Conservation (phyloP, 2,888 invertebrate genomes). For the Frankliniella intonsa region DNA sequence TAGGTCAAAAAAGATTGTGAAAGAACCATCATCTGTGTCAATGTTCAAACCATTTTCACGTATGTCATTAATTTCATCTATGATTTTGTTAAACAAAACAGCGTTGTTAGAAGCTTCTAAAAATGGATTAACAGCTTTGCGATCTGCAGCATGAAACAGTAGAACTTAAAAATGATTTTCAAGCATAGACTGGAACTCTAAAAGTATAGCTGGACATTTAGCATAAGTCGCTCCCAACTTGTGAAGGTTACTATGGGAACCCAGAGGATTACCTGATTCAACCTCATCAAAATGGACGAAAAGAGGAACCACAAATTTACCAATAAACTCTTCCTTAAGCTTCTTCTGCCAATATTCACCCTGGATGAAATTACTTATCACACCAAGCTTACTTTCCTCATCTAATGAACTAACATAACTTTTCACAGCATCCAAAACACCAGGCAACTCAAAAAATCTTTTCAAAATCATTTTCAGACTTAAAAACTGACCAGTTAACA, state of each 20-base stretch:
- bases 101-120: neutral
- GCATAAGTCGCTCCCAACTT: neutral
- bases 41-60: neutral
- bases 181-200: neutral
- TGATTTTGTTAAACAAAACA: neutral
- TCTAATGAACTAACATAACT: neutral
- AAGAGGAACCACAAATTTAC: neutral
- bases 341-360: neutral
- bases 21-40: neutral
- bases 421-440: neutral
- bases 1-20: too few species aligned
- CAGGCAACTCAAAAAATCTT: neutral
- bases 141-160: neutral
- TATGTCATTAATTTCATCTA: neutral
- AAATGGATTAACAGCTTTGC: neutral
- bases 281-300: neutral
- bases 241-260: neutral
- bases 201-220: neutral
- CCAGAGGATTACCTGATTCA: neutral
- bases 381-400: neutral
- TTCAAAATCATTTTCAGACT: neutral
- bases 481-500: neutral
- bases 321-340: neutral
- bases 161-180: neutral
- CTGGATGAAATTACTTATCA: neutral